Base-by-base conservation (phyloP, 1,140 invertebrate genomes). In the Lasioglossum albipes region DNA sequence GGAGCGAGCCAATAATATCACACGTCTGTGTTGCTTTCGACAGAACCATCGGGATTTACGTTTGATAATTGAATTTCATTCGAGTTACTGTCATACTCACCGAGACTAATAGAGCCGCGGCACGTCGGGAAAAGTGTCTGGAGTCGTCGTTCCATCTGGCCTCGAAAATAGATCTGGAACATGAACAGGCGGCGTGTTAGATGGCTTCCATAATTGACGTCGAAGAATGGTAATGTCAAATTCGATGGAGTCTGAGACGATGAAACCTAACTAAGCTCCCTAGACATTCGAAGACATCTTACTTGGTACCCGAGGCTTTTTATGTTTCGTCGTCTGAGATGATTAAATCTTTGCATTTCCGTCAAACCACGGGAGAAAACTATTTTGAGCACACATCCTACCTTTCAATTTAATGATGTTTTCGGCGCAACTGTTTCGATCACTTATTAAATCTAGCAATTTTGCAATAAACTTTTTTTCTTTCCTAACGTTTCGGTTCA, bases 81-180 rank as follows among this genome's bases (percentile, higher is more conserved):
- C 52, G n/a, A 27, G 5, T 62, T 42, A 27, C 52, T 27, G 59
- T 45, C 27, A 16, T 85, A 94, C 94, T 94, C 88, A 95, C 94
- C 91, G 94, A 95, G 81, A 95, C 93, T 6, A 95, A 89, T 67
- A 96, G 91, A 87, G 95, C 95, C 13, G 95, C 94, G 3, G 95
- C 94, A 65, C 96, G 92, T 67, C 94, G 91, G n/a, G 94, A 93
- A 85, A 95, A 95, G 81, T 94, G 91, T 61, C 93, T 90, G 6
- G 94, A 94, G 82, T 95, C 95, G 72, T 94, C 93, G 86, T 95
- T 95, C 94, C 95, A 95, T 88, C 93, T 94, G 36, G 94, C 92
- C 83, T 95, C 94, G n/a, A 91, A 89, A 61, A 95, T 91, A 81
- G 94, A 94, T 85, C 95, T 95, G 91, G 10, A 94, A 94, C 78